These are phyloP conservation scores for Patagioenas fasciata DNA, from an alignment of 2,113 vertebrate genomes.

Conservation along the genomic window DNA sequence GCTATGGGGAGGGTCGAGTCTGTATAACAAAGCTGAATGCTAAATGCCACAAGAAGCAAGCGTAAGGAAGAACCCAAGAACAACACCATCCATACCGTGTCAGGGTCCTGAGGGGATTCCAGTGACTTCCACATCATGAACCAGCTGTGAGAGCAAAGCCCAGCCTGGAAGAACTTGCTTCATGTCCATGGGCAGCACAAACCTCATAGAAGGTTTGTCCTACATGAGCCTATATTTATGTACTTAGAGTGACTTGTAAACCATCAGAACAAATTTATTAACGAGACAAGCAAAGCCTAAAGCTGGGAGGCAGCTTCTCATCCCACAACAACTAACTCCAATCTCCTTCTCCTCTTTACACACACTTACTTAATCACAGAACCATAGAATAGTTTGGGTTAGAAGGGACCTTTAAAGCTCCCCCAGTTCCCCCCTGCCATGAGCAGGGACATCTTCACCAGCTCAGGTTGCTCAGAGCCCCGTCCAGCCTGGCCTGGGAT, in stretches of 20 bases:
- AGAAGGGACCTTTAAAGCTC: no score
- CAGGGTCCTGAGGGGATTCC: no score
- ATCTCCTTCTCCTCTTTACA: not conserved
- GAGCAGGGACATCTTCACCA: no score
- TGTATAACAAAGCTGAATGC: not conserved
- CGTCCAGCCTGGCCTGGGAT: no score
- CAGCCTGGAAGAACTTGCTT: no score
- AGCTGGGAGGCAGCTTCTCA: not conserved
- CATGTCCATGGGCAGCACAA: no score
- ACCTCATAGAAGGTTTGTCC: not conserved
- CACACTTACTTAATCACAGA: no score
- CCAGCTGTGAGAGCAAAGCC: no score
- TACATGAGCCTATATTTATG: accelerated
- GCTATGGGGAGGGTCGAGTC: not conserved
- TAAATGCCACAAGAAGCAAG: not conserved
- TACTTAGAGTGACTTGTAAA: not conserved
- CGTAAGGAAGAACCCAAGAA: not conserved
- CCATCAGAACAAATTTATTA: not conserved
- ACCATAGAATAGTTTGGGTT: no score
- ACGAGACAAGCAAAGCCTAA: accelerated
- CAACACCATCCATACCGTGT: accelerated
- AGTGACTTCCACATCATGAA: no score
- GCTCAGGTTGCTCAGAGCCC: no score
- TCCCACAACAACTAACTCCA: not conserved
- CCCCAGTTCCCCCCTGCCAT: no score